Base-by-base conservation (phyloP, 2,888 invertebrate genomes). In the Zaprionus lineosus region DNA sequence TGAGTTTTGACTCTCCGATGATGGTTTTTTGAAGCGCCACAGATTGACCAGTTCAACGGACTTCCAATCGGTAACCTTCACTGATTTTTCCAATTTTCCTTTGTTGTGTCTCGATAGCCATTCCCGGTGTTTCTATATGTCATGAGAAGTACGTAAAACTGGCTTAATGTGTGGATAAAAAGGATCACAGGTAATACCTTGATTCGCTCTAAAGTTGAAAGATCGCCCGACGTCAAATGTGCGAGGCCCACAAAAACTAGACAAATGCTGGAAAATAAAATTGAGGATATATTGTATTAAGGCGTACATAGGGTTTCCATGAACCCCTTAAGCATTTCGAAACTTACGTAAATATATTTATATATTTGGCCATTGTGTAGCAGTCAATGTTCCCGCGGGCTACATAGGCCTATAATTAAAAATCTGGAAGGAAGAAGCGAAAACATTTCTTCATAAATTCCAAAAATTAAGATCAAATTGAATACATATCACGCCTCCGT, bases 91-190 rank as follows among this genome's bases (percentile, higher is more conserved):
- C 31, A 60, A 15, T 67, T 86, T 69, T 37, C 65, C 58, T 62
- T 84, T 68, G 39, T 75, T 84, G 3, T 89, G 87, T 44, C 81
- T 78, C 47, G 77, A 81, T n/a, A 90, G 72, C 90, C 90, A 90
- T 66, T 89, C 88, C 78, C 88, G 86, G 70, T 90, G 89, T 84
- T 89, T 88, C 90, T 90, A 7, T 24, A n/a, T n/a, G n/a, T n/a
- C n/a, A n/a, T n/a, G n/a, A n/a, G n/a, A n/a, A n/a, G n/a, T n/a
- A n/a, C n/a, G n/a, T n/a, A n/a, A n/a, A n/a, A n/a, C n/a, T n/a
- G n/a, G n/a, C n/a, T n/a, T n/a, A n/a, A n/a, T n/a, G n/a, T n/a
- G n/a, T n/a, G n/a, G n/a, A n/a, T n/a, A n/a, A n/a, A n/a, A n/a
- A n/a, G n/a, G n/a, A n/a, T n/a, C n/a, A n/a, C n/a, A n/a, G n/a